These are phyloP conservation scores for Neoniphon sammara DNA, from an alignment of 2,797 vertebrate species.

Conservation along the genomic window DNA sequence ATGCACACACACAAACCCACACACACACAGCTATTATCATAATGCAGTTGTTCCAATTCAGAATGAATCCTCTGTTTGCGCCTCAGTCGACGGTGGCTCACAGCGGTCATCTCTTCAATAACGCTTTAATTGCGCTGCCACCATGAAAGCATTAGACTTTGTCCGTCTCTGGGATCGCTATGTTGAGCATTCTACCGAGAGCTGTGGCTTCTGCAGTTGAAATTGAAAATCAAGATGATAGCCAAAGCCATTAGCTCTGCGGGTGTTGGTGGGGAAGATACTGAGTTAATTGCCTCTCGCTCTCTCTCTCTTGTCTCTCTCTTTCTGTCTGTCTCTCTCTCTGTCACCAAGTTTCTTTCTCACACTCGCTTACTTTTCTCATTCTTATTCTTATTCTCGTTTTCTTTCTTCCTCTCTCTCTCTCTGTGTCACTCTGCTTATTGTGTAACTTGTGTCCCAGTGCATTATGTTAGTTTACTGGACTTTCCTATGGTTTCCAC, in stretches of 20 bases:
- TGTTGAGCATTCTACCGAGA: constrained; percentile 4
- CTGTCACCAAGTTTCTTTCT: not conserved
- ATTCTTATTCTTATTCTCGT: not conserved
- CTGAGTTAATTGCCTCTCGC: constrained; percentile 50
- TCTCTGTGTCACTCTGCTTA: constrained; percentile 8
- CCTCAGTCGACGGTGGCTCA: constrained; percentile 19
- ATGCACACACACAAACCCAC: constrained; percentile 8
- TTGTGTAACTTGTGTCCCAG: constrained; percentile 14
- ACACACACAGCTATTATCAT: constrained; percentile 7
- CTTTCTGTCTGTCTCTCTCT: not conserved
- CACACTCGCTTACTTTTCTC: not conserved
- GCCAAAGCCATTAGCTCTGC: constrained; percentile 64
- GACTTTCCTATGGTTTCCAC: constrained; percentile 42
- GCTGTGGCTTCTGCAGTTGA: constrained; percentile 38
- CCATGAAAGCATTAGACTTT: constrained; percentile 37
- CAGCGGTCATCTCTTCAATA: constrained; percentile 56
- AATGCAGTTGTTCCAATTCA: constrained; percentile 12
- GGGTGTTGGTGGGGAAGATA: constrained; percentile 42
- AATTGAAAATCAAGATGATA: constrained; percentile 71
- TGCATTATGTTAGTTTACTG: constrained; percentile 28
- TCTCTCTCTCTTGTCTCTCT: constrained; percentile 16
- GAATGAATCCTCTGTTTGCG: not conserved
- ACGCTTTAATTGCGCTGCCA: constrained; percentile 52
- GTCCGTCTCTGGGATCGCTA: constrained; percentile 40
- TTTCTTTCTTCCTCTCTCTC: not conserved